Evolutionary conservation across 2,888 invertebrate species (phyloP).

Genomic region (Punctoribates punctum): DNA sequence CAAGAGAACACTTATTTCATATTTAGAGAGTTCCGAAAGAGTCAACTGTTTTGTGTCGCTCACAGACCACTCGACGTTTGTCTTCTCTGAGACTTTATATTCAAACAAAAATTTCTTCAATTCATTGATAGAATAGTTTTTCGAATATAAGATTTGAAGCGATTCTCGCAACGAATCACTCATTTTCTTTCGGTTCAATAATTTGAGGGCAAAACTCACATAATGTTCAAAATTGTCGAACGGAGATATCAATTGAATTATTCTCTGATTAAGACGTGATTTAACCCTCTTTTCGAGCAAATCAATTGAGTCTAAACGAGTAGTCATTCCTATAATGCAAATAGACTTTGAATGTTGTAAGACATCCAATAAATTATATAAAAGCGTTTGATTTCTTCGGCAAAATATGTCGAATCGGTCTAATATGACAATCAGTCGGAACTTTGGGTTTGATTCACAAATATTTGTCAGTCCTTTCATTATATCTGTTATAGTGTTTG

Average conservation of each 20-base stretch:
- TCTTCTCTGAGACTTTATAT: background rate
- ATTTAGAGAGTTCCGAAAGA: constrained; percentile 16
- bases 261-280: constrained; percentile 40
- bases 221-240: constrained; percentile 38
- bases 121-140: constrained; percentile 1
- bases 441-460: background rate
- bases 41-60: constrained; percentile 29
- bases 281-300: constrained; percentile 43
- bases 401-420: constrained; percentile 43
- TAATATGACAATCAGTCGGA: constrained; percentile 39
- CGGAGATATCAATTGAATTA: constrained; percentile 40
- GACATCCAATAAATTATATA: constrained; percentile 43
- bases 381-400: constrained; percentile 42
- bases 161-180: constrained; percentile 11
- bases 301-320: constrained; percentile 42
- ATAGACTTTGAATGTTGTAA: constrained; percentile 40
- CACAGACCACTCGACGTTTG: background rate
- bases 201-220: constrained; percentile 4
- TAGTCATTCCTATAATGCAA: constrained; percentile 43
- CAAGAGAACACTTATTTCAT: constrained; percentile 37
- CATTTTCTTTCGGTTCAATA: constrained; percentile 5
- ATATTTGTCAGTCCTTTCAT: constrained; percentile 23
- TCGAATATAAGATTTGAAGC: background rate
- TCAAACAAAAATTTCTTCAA: constrained; percentile 9
- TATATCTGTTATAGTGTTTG: constrained; percentile 36